These are phyloP conservation scores for Ardeotis arabs DNA, from an alignment of 2,113 vertebrate genomes.

Conservation along the genomic window DNA sequence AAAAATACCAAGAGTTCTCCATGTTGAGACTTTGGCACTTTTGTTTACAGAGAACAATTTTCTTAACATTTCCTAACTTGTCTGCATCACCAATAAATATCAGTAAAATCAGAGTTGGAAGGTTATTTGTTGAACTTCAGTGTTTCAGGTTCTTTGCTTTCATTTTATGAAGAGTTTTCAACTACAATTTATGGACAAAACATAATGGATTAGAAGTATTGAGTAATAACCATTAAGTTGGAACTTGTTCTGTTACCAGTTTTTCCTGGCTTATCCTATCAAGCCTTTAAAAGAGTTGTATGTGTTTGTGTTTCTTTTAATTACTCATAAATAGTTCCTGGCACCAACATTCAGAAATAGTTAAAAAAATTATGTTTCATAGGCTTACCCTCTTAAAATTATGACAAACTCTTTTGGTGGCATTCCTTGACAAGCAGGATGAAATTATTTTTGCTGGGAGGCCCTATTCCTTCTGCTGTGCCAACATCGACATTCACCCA, in stretches of 20 bases:
- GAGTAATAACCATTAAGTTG: neutral
- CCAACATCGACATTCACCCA: neutral
- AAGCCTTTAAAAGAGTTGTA: neutral
- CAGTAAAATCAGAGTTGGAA: neutral
- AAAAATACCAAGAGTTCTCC: neutral
- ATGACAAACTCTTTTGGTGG: neutral
- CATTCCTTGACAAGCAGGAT: neutral
- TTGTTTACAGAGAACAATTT: neutral
- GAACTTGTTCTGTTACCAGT: neutral
- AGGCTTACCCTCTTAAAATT: neutral
- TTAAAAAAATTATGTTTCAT: neutral
- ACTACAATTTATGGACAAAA: neutral
- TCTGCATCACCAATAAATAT: neutral
- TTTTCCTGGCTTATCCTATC: neutral
- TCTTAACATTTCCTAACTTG: neutral
- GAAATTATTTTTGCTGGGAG: neutral
- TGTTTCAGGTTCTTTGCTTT: neutral
- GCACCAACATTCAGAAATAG: neutral
- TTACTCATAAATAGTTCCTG: neutral
- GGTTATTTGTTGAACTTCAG: neutral
- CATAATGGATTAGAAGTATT: neutral
- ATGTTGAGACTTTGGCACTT: neutral
- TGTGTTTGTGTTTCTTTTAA: neutral
- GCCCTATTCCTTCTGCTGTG: neutral
- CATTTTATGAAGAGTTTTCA: neutral